Conservation (phyloP, 2,888 invertebrate genomes). For the Sabatieria punctata region DNA sequence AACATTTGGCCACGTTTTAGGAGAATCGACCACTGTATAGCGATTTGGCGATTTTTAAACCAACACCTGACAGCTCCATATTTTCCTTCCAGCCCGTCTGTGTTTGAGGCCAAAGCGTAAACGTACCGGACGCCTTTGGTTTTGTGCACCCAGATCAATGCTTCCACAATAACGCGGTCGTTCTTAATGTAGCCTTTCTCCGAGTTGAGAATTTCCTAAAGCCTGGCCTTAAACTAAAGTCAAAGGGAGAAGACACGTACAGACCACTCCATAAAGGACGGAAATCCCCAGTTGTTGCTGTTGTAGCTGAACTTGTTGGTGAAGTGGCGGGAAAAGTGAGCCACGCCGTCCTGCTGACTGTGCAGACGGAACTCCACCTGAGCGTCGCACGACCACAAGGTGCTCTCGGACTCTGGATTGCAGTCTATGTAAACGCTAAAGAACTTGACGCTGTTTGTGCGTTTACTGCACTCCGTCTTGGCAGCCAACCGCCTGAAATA, state of each 20-base stretch:
- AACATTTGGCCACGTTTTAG: too few relatives aligned
- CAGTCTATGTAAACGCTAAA: constrained; percentile 30
- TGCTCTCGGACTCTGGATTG: constrained; percentile 26
- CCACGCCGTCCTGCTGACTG: constrained; percentile 5
- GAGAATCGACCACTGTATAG: too few relatives aligned
- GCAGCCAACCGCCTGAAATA: constrained; percentile 22
- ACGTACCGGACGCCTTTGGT: constrained; percentile 19
- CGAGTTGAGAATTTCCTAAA: constrained; percentile 7
- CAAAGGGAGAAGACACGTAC: constrained; percentile 2
- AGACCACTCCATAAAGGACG: constrained; percentile 25
- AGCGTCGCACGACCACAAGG: constrained; percentile 27
- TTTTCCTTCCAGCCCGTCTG: background rate
- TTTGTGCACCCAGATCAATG: constrained; percentile 22
- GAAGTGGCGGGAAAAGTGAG: constrained; percentile 15
- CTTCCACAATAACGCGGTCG: constrained; percentile 23
- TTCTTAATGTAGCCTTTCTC: constrained; percentile 17
- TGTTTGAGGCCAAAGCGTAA: background rate
- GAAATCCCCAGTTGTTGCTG: constrained; percentile 30
- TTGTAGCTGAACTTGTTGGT: constrained; percentile 27
- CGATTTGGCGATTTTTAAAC: too few relatives aligned
- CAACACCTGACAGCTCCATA: too few relatives aligned
- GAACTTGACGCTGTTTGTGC: constrained; percentile 18
- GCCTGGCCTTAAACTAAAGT: background rate
- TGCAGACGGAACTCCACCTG: constrained; percentile 16
- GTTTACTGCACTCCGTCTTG: constrained; percentile 25